These are phyloP conservation scores for Hydractinia symbiolongicarpus DNA, from an alignment of 30 jellyfish, hydroid and myxozoan genomes.

Conservation along the genomic window DNA sequence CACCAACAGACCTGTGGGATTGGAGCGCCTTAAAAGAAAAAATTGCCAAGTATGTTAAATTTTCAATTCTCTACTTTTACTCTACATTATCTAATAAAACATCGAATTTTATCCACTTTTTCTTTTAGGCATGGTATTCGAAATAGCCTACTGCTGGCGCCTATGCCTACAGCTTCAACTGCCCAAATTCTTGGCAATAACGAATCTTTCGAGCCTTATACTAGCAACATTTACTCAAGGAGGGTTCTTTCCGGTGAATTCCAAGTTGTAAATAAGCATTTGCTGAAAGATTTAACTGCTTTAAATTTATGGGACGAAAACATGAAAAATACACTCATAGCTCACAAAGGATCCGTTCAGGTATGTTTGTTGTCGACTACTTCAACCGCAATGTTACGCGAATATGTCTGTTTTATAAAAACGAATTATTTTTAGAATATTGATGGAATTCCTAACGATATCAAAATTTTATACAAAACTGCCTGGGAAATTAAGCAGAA, in stretches of 20 bases:
- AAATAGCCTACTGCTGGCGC: slow-evolving; percentile 91
- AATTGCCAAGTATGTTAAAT: slow-evolving; percentile 61
- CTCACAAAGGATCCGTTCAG: slow-evolving; percentile 99
- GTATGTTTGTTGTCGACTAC: slow-evolving; percentile 27
- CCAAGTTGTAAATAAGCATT: slow-evolving; percentile 95
- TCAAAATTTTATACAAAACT: slow-evolving; percentile 81
- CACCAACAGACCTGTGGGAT: slow-evolving; percentile 95
- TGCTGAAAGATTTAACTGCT: slow-evolving; percentile 80
- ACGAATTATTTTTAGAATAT: slow-evolving; percentile 49
- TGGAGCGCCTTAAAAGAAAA: slow-evolving; percentile 84
- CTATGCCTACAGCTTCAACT: slow-evolving; percentile 99
- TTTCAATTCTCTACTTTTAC: neutral
- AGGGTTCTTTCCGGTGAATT: slow-evolving; percentile 99
- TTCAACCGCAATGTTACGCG: neutral
- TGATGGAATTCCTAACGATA: slow-evolving; percentile 80
- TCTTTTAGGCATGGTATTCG: slow-evolving; percentile 79
- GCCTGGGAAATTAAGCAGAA: slow-evolving; percentile 98
- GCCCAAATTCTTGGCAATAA: slow-evolving; percentile 99
- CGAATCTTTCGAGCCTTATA: slow-evolving; percentile 95
- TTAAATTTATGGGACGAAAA: slow-evolving; percentile 88
- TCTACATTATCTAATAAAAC: neutral
- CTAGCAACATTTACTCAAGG: slow-evolving; percentile 96
- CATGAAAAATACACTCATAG: slow-evolving; percentile 88
- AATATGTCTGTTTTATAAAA: too few species aligned
- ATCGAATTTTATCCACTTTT: neutral